Base-by-base conservation (phyloP, 2,113 vertebrate species). In the Felis catus region DNA sequence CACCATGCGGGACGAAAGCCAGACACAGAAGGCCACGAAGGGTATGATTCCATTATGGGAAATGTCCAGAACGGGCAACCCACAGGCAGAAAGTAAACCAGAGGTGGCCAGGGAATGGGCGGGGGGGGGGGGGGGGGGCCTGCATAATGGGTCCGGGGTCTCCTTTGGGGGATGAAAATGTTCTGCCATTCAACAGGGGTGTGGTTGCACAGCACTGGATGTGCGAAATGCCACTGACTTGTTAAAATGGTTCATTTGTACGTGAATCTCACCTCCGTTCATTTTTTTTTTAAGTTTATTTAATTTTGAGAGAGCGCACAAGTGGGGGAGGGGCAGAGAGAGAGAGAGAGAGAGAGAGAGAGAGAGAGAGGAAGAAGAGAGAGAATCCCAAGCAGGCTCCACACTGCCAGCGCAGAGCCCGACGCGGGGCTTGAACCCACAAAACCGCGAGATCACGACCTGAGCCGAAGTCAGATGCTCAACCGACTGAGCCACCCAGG, bases 101-200 rank as follows among this genome's bases (percentile, higher is more conserved):
- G 27, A 7, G 2, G n/a, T 7, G 10, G 16, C 61, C 45, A 29
- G 41, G 63, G 41, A 41, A 41, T 41, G 41, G 41, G 61, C 15
- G 39, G 41, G 2, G 1, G 13, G 2, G 11, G 0, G 1, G 41
- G 9, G n/a, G n/a, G n/a, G 3, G 25, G 0, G 55, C 45, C 45
- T 6, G 8, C 58, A 15, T 12, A 4, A 5, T 1, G 4, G 31
- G 66, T 6, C 15, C 3, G 1, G 33, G 53, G 21, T 27, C 21
- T 41, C 89, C 53, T 19, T 11, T 33, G 63, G 82, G 93, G 55
- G 81, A 41, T 11, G 81, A 83, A 13, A 45, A 85, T 1, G 4
- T 48, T 68, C 6, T 7, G 16, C 41, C 73, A 41, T 45, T 3
- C 33, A 58, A 39, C 0, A 33, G 68, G 79, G 63, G 41, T 48